Evolutionary conservation across 2,113 vertebrate genomes (phyloP), one percentile per base, ranked within the genome.

Genomic region (Pseudorectes ferrugineus): DNA sequence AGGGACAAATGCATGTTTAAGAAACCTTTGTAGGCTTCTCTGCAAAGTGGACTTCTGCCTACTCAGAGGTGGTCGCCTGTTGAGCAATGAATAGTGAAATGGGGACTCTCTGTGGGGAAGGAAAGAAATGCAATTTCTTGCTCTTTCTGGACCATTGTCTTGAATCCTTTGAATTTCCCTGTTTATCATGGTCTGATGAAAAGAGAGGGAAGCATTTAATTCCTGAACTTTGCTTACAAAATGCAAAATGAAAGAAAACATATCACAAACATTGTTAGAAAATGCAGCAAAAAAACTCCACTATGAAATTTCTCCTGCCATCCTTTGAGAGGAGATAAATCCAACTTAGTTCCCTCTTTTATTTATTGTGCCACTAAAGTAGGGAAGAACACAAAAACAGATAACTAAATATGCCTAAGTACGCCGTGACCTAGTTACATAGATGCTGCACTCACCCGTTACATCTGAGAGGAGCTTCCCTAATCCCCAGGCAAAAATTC

Each of bases 41-140:
- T 86, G 68, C 48, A 38, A 38, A 38, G 10, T 23, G 43, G 75
- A 31, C 31, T 46, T 36, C 26, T 24, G 12, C 43, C 31, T 71
- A 21, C 42, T 52, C 61, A 31, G 26, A 73, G 71, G 51, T 43
- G 66, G 46, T 75, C 0, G 4, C 21, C 52, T 78, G 31, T 52
- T 67, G n/a, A 65, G 31, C 36, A 59, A 26, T 5, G 8, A 79
- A 33, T 21, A 89, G 84, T 61, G 89, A 91, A 89, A 89, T 68
- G 73, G 77, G 52, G 91, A 95, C 95, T 65, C 89, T 70, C 62
- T 87, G 94, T 97, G 96, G 96, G 91, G 77, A 91, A 82, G 42
- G 49, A 61, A 79, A 85, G 94, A 94, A 95, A 94, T 70, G 87
- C 93, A 95, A 57, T 85, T 91, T 89, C 65, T 77, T 57, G 23